Percentiles rank a stretch among this genome's conserved stretches.
Evolutionary conservation across 1,140 invertebrate species (phyloP).

Genomic region (Saccostrea cuccullata): DNA sequence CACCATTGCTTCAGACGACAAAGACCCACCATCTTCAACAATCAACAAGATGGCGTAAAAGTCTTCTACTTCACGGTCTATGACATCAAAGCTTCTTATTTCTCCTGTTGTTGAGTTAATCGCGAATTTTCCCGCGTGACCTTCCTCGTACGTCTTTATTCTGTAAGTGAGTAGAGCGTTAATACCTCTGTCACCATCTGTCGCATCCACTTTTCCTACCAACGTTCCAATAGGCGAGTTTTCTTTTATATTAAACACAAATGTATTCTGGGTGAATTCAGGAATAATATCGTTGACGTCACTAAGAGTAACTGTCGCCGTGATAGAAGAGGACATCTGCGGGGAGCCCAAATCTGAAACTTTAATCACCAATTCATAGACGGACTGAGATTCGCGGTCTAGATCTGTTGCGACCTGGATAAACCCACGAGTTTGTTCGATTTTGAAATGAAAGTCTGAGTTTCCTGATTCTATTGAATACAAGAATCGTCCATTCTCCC

Average conservation of each 20-base stretch:
- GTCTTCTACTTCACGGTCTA: conserved; percentile 42
- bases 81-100: background rate
- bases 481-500: conserved; percentile 62
- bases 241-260: conserved; percentile 82
- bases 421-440: conserved; percentile 91
- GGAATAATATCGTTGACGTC: conserved; percentile 82
- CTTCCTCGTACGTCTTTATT: conserved; percentile 65
- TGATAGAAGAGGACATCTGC: conserved; percentile 82
- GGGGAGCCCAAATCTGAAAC: conserved; percentile 88
- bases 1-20: conserved; percentile 16
- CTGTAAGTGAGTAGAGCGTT: conserved; percentile 81
- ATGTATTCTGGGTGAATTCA: conserved; percentile 59
- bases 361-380: conserved; percentile 54
- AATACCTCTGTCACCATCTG: conserved; percentile 92
- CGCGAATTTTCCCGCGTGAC: conserved; percentile 55
- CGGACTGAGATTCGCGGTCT: conserved; percentile 81
- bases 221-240: conserved; percentile 87
- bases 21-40: conserved; percentile 78
- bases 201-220: conserved; percentile 89
- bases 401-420: conserved; percentile 87
- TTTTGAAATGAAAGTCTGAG: conserved; percentile 83
- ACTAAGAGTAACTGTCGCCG: conserved; percentile 80
- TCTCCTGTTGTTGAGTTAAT: conserved; percentile 44
- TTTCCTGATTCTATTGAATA: conserved; percentile 56
- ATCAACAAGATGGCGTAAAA: conserved; percentile 41